phyloP scores from a whole-genome alignment of 2,113 vertebrate genomes.

The Zingel zingel region DNA sequence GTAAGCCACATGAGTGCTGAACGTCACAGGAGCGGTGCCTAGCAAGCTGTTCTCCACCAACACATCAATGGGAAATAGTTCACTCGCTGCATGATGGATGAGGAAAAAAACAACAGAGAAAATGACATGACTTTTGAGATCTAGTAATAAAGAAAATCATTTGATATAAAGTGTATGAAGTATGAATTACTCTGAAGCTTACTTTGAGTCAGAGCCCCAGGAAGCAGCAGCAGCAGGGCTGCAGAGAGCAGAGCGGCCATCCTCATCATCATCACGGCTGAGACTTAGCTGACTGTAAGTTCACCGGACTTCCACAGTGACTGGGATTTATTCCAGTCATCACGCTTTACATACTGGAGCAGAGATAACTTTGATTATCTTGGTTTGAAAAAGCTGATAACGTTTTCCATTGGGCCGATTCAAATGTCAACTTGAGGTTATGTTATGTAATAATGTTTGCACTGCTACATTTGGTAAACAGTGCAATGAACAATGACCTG shows the following conservation, averaged over 20 bases:
- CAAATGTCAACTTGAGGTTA: constrained; percentile 19
- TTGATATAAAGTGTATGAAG: neutral
- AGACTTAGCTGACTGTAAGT: neutral
- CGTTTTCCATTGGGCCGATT: neutral
- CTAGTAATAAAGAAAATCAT: neutral
- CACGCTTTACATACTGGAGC: constrained; percentile 21
- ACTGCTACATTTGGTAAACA: neutral
- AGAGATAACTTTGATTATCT: constrained; percentile 3
- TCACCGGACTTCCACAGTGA: too few relatives aligned
- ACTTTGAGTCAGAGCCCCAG: constrained; percentile 38
- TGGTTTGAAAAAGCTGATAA: constrained; percentile 17
- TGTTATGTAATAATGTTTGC: constrained; percentile 8
- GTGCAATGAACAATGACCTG: neutral
- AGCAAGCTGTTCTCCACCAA: constrained; percentile 47
- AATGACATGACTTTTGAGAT: neutral
- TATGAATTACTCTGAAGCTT: neutral
- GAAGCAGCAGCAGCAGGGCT: constrained; percentile 57
- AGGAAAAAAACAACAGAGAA: neutral
- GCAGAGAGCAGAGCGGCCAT: constrained; percentile 26
- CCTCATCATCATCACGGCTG: neutral
- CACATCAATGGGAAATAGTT: constrained; percentile 4
- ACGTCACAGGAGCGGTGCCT: neutral
- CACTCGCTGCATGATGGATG: neutral
- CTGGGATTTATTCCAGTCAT: constrained; percentile 42
- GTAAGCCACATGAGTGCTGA: constrained; percentile 10